A percentile compares a stretch with the other conserved stretches of the same genome.
Conservation (phyloP, 1,140 invertebrate species). For the Campoletis sonorensis region DNA sequence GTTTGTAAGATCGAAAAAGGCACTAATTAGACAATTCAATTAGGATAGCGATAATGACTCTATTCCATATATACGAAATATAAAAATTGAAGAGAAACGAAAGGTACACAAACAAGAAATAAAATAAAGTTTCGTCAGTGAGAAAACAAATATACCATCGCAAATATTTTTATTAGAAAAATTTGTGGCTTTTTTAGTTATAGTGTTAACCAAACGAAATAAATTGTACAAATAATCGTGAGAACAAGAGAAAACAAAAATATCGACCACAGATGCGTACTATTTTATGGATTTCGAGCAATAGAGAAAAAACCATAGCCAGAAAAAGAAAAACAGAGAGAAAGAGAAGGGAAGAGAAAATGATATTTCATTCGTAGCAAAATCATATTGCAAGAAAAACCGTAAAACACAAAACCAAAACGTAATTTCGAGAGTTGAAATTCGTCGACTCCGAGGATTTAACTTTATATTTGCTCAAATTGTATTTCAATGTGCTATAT, state of each 20-base stretch:
- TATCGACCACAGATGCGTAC: slow-evolving; percentile 2
- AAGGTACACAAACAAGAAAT: neutral
- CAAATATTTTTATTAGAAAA: slow-evolving; percentile 34
- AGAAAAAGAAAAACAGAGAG: neutral
- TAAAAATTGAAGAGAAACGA: neutral
- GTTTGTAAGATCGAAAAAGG: slow-evolving; percentile 31
- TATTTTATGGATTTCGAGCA: slow-evolving; percentile 11
- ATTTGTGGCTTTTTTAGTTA: slow-evolving; percentile 8
- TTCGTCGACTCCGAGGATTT: neutral
- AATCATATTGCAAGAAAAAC: neutral
- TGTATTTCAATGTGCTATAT: neutral
- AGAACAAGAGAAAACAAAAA: neutral
- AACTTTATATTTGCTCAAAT: slow-evolving; percentile 24
- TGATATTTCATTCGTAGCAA: neutral
- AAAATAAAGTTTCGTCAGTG: neutral
- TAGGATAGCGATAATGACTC: slow-evolving; percentile 22
- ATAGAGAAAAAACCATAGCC: neutral
- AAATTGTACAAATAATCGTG: slow-evolving; percentile 31
- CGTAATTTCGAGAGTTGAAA: neutral
- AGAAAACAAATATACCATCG: neutral
- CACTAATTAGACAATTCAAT: slow-evolving; percentile 30
- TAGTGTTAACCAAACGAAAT: neutral
- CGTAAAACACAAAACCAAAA: neutral
- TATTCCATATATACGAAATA: slow-evolving; percentile 1
- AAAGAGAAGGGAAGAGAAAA: neutral